These are phyloP conservation scores for Thyatira batis DNA, from an alignment of 2,888 invertebrate species.

Conservation along the genomic window DNA sequence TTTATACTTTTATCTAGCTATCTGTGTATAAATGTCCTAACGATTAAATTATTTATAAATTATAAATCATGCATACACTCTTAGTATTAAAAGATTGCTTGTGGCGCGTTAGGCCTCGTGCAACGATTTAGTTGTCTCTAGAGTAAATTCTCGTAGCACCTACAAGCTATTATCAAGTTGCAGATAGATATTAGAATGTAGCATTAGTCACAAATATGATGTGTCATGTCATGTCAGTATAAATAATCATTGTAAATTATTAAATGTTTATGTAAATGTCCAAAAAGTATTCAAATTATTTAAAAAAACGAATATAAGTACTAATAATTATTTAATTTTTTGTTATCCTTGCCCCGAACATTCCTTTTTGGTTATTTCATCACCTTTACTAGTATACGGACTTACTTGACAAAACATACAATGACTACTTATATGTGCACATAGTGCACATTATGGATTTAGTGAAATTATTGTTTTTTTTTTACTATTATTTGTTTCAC, in stretches of 20 bases:
- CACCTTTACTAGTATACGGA: slow-evolving; percentile 9
- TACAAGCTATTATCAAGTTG: slow-evolving; percentile 76
- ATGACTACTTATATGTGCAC: no score
- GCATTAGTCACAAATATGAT: slow-evolving; percentile 78
- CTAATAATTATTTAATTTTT: slow-evolving; percentile 74
- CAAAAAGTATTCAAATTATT: slow-evolving; percentile 83
- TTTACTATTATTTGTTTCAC: no score
- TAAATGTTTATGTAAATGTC: slow-evolving; percentile 83
- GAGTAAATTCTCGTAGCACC: slow-evolving; percentile 78
- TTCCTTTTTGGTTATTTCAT: slow-evolving; percentile 38
- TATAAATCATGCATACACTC: slow-evolving; percentile 81
- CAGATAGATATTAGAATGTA: slow-evolving; percentile 77
- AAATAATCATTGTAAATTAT: slow-evolving; percentile 83
- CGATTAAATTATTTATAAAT: slow-evolving; percentile 73
- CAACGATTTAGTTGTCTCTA: slow-evolving; percentile 75
- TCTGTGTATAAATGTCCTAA: slow-evolving; percentile 73
- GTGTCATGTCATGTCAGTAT: slow-evolving; percentile 81
- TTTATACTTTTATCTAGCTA: slow-evolving; percentile 65
- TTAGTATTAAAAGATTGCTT: slow-evolving; percentile 74
- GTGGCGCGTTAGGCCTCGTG: slow-evolving; percentile 69
- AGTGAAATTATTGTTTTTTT: no score
- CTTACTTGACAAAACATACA: no score
- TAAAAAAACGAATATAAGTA: slow-evolving; percentile 75
- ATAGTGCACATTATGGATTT: no score
- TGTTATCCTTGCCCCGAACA: slow-evolving; percentile 58